phyloP scores from a whole-genome alignment of 2,888 invertebrate genomes.

The Pandemis cinnamomeana region DNA sequence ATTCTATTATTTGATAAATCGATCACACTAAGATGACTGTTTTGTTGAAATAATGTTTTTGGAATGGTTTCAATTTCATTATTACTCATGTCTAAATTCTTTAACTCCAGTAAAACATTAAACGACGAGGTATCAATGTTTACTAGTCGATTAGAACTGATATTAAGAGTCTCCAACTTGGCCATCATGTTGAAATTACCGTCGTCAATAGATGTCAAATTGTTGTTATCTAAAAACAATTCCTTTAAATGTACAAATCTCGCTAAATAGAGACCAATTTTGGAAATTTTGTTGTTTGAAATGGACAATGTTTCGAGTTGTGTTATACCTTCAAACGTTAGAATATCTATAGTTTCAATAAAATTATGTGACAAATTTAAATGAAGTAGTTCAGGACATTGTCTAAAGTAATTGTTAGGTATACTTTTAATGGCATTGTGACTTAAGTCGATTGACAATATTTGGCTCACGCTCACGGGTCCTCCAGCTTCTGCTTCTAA shows the following conservation, averaged over 20 bases:
- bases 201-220: constrained; percentile 22
- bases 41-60: constrained; percentile 11
- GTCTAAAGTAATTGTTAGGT: constrained; percentile 16
- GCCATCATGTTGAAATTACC: constrained; percentile 29
- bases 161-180: constrained; percentile 12
- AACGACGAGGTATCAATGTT: constrained; percentile 10
- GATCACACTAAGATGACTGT: constrained; percentile 16
- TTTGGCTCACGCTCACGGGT: not conserved
- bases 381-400: constrained; percentile 21
- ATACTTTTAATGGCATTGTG: constrained; percentile 31
- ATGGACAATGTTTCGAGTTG: constrained; percentile 31
- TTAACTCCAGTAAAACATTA: constrained; percentile 12
- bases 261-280: constrained; percentile 23
- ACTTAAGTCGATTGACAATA: constrained; percentile 31
- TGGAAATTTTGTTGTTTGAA: constrained; percentile 33
- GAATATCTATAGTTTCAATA: constrained; percentile 20
- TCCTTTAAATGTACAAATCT: constrained; percentile 29
- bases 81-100: constrained; percentile 20
- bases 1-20: constrained; percentile 25
- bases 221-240: constrained; percentile 33
- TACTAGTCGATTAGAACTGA: constrained; percentile 28
- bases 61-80: constrained; percentile 25
- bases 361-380: constrained; percentile 35
- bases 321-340: constrained; percentile 27
- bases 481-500: constrained; percentile 17